Evolutionary conservation across 1,140 invertebrate species (phyloP), one percentile per base, ranked within the genome.

Genomic region (Magallana angulata): DNA sequence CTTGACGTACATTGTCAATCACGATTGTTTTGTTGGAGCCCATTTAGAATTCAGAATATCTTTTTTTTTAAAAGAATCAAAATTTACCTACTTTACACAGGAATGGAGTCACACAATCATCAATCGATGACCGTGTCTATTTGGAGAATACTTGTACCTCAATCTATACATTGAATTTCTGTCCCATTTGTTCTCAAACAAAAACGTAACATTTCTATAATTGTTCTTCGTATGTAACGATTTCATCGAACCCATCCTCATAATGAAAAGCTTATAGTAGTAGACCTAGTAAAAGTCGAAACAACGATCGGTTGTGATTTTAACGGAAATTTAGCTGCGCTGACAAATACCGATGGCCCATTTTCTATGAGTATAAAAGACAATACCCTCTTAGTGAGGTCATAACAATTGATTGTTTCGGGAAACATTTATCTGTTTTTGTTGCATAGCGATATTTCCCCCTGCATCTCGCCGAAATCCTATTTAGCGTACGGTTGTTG

Each of bases 361-460:
- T 36, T 76, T 76, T 30, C 24, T 30, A 12, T 30, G 24, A 48
- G 36, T 48, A 76, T 76, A 76, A 76, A 76, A 76, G 24, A 76
- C 18, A 76, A 12, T 24, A 11, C 36, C 24, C 24, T 8, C 36
- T 76, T 12, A 30, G 9, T 12, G 8, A 8, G 24, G 11, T 16
- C 24, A 76, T 24, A 30, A 30, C 24, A 18, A 76, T 76, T 76
- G 68, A 76, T 76, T 76, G 24, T 30, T 76, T 48, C 36, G 5
- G 24, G 18, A 30, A 12, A 18, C 68, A 76, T 30, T 76, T 30
- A 30, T 12, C 11, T 30, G 24, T 24, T 18, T 76, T 11, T 30
- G 68, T 76, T 76, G 68, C 68, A 36, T 76, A 76, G 68, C 68
- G 68, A 76, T 30, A 24, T 76, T 76, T 36, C 24, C 68, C 68